Evolutionary conservation across 1,140 invertebrate genomes (phyloP).

Genomic region (Saccostrea echinata): DNA sequence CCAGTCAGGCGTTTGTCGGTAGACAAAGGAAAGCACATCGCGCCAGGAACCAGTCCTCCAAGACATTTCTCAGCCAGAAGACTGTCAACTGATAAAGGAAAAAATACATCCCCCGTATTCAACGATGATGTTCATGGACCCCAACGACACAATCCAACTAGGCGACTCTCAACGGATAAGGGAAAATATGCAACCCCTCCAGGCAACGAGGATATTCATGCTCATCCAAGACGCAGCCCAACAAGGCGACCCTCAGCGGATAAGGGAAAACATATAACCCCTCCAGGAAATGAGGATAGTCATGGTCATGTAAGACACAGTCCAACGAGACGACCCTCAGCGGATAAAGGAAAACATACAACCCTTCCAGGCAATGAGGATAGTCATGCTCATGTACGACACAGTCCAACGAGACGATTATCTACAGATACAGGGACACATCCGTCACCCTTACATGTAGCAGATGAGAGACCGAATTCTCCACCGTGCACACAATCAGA

Average conservation of each 20-base stretch:
- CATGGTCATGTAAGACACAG: background rate
- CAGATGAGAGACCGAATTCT: background rate
- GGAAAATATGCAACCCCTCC: background rate
- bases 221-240: background rate
- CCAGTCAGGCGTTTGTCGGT: background rate
- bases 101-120: background rate
- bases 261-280: background rate
- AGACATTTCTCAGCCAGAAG: background rate
- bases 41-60: conserved; percentile 2
- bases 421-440: conserved; percentile 3
- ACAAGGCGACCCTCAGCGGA: background rate
- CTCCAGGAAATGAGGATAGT: background rate
- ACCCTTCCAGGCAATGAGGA: background rate
- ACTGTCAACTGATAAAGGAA: background rate
- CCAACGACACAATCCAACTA: background rate
- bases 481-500: background rate
- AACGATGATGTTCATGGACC: background rate
- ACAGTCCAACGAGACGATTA: background rate
- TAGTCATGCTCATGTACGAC: background rate
- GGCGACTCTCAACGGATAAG: background rate
- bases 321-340: background rate
- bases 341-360: background rate
- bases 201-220: background rate
- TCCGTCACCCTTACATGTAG: background rate
- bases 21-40: background rate